Evolutionary conservation across 2,888 invertebrate species (phyloP), one percentile per base, ranked within the genome.

Genomic region (Creontiades dilutus): DNA sequence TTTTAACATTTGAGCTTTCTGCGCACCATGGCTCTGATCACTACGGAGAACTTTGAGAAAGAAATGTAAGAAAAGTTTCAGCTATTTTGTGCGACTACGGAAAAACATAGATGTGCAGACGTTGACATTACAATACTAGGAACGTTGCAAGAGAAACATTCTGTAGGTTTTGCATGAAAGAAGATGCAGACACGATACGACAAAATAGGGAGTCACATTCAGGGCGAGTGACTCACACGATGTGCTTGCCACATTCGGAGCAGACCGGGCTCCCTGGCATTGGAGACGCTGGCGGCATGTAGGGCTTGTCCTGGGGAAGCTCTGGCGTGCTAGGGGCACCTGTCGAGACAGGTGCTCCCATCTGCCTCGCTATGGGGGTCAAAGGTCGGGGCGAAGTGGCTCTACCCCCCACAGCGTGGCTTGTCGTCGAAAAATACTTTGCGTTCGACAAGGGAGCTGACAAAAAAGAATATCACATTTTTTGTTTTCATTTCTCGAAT

Each of bases 171-270:
- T n/a, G n/a, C 61, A 19, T 61, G 9, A 61, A 19, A 61, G n/a
- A n/a, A 19, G 68, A 23, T 68, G 68, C 68, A 23, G 27, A 68
- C 9, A 68, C 9, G 68, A 23, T 68, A 68, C 68, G 37, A 68
- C 5, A 68, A 68, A 68, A 23, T 23, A 68, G 68, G 23, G 85
- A 61, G 68, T 85, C 85, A 57, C 86, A 75, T n/a, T 28, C 37
- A 75, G 52, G 80, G 52, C 78, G 68, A 87, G 78, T 57, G 94
- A 96, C 96, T 96, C 96, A 98, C 98, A 96, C 96, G 94, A 98
- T 97, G 93, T 96, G 95, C 94, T 96, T 95, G 94, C 96, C 97
- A 95, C 98, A 98, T 93, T 96, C 96, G 93, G 96, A 95, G 95
- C 98, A 98, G 93, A 95, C 93, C 94, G 94, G 94, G 94, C 94